Evolutionary conservation across 2,113 vertebrate genomes (phyloP).

Genomic region (Chamaea fasciata): DNA sequence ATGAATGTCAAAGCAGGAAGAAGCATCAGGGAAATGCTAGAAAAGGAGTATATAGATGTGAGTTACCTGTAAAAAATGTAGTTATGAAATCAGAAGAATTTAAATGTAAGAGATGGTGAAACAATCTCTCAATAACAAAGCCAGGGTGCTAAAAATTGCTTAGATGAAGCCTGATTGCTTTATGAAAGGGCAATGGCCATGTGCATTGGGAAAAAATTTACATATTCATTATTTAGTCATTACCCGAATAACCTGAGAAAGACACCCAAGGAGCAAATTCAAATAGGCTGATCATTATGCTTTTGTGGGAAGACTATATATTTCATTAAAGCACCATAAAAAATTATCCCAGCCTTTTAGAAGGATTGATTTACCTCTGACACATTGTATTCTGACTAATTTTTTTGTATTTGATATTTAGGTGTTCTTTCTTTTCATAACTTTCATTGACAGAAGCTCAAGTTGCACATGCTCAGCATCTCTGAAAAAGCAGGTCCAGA

Average conservation of each 20-base stretch:
- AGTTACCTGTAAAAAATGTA: not conserved
- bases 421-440: not conserved
- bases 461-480: not conserved
- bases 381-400: not conserved
- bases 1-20: not conserved
- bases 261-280: not conserved
- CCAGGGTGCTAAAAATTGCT: not conserved
- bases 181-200: not conserved
- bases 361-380: not conserved
- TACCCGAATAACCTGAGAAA: not conserved
- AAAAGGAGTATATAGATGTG: not conserved
- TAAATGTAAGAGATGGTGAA: not conserved
- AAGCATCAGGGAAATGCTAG: not conserved
- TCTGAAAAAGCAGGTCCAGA: not conserved
- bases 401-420: not conserved
- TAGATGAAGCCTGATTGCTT: not conserved
- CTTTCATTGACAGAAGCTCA: not conserved
- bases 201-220: not conserved
- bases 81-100: not conserved
- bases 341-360: not conserved
- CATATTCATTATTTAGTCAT: not conserved
- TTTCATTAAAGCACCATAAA: not conserved
- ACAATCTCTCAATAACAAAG: not conserved
- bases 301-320: not conserved
- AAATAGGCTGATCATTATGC: not conserved